phyloP scores from a whole-genome alignment of 2,888 invertebrate genomes.

The Caradrina kadenii region DNA sequence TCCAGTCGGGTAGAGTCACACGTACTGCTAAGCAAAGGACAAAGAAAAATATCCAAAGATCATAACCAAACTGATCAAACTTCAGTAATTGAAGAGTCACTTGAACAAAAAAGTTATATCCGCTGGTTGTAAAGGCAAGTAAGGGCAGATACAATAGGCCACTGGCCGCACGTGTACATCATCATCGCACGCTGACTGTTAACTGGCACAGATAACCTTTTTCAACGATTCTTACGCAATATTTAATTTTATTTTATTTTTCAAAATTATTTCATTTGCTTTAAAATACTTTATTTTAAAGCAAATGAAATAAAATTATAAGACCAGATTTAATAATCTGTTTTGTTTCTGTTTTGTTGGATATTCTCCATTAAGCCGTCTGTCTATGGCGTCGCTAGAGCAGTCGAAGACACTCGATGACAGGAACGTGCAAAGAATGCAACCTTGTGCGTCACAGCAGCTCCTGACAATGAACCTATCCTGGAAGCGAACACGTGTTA shows the following conservation, averaged over 20 bases:
- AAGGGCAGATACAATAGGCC: background rate
- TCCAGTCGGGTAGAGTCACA: too few relatives aligned
- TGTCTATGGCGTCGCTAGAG: background rate
- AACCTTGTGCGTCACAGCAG: constrained; percentile 45
- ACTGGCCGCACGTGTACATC: constrained; percentile 4
- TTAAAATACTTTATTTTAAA: too few relatives aligned
- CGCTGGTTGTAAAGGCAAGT: background rate
- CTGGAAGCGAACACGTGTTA: constrained; percentile 32
- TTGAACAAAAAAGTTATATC: background rate
- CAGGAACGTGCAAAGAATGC: constrained; percentile 54
- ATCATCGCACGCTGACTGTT: constrained; percentile 3
- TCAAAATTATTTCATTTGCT: too few relatives aligned
- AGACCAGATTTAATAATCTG: background rate
- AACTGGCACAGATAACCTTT: background rate
- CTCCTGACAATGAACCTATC: constrained; percentile 39
- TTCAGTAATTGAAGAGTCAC: too few relatives aligned
- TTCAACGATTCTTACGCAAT: background rate
- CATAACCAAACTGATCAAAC: too few relatives aligned
- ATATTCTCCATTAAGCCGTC: constrained; percentile 34
- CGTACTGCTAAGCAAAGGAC: too few relatives aligned
- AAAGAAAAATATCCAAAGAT: too few relatives aligned
- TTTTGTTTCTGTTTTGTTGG: too few relatives aligned
- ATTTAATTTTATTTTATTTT: too few relatives aligned
- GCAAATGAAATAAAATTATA: too few relatives aligned
- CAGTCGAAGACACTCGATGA: constrained; percentile 20